Evolutionary conservation across 1,140 invertebrate species (phyloP), one percentile per base, ranked within the genome.

Genomic region (Drosophila subpulchrella): DNA sequence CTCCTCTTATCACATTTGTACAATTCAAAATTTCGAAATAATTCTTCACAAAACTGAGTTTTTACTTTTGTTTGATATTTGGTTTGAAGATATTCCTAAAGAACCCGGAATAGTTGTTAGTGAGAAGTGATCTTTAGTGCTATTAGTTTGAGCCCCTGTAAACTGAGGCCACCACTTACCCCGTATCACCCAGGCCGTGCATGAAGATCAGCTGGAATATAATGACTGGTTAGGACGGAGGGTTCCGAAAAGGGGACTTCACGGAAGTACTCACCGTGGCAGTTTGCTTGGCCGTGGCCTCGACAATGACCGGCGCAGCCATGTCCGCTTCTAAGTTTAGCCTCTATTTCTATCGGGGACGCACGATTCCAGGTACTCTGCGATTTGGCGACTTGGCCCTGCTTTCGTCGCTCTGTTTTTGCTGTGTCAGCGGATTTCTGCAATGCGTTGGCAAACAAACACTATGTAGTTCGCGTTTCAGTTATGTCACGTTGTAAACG

Each of bases 241-340:
- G 6, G 6, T 8, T 34, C n/a, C 30, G 4, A 1, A 17, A 34
- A 30, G 30, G 13, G 36, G 13, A 38, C 7, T 34, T 15, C 11
- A 15, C 15, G 30, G 30, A 34, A 11, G 32, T n/a, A 93, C 94
- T 95, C 93, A 97, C 96, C 83, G 96, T 96, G 17, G 96, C 96
- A 10, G 96, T 96, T 78, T 97, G 96, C 93, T 96, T 96, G 63
- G 94, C 94, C 50, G 96, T 95, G 67, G 96, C 95, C 72, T 95
- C 94, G 75, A 96, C 94, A 84, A 97, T 94, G 63, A 97, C 96
- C 61, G 96, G 96, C 91, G 94, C 95, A 57, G 94, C 92, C 94
- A 95, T 95, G 27, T 66, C 77, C 58, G 50, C 38, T 42, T 34
- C 57, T 77, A 62, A 20, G 50, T 36, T 53, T 53, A 85, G 81